A percentile compares a stretch with the other conserved stretches of the same genome.
Conservation (phyloP, 2,888 invertebrate species). For the Odontocerum albicorne region DNA sequence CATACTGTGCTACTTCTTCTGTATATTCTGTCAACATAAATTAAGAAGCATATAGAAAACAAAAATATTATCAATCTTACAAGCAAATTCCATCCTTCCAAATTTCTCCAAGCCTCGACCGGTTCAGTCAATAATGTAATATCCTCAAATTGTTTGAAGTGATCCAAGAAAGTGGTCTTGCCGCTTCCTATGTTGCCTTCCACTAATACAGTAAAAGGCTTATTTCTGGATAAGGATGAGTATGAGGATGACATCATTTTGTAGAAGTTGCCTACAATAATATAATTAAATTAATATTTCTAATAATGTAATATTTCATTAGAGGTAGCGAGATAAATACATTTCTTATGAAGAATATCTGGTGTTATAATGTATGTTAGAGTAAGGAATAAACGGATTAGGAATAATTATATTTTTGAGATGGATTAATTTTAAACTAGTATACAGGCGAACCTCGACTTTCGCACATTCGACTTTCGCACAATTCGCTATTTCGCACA, state of each 20-base stretch:
- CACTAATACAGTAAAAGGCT: constrained; percentile 79
- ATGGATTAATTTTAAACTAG: no score
- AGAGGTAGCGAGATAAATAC: no score
- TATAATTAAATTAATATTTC: not conserved
- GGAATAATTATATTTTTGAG: no score
- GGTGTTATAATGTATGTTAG: no score
- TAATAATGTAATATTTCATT: not conserved
- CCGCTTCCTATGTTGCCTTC: constrained; percentile 92
- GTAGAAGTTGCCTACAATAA: constrained; percentile 16
- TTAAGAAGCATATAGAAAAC: no score
- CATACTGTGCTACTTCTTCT: no score
- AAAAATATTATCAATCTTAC: constrained; percentile 47
- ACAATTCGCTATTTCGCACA: no score
- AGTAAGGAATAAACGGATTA: no score
- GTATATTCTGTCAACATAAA: no score
- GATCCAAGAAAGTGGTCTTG: constrained; percentile 84
- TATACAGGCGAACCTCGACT: no score
- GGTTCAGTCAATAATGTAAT: constrained; percentile 74
- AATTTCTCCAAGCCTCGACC: constrained; percentile 82
- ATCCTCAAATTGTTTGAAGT: constrained; percentile 74
- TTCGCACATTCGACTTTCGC: no score
- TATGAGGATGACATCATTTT: constrained; percentile 20
- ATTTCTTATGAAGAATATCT: no score
- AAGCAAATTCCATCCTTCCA: constrained; percentile 76
- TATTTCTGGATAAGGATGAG: constrained; percentile 42